Base-by-base conservation (phyloP, 2,888 invertebrate genomes). In the Eretmocerus hayati region DNA sequence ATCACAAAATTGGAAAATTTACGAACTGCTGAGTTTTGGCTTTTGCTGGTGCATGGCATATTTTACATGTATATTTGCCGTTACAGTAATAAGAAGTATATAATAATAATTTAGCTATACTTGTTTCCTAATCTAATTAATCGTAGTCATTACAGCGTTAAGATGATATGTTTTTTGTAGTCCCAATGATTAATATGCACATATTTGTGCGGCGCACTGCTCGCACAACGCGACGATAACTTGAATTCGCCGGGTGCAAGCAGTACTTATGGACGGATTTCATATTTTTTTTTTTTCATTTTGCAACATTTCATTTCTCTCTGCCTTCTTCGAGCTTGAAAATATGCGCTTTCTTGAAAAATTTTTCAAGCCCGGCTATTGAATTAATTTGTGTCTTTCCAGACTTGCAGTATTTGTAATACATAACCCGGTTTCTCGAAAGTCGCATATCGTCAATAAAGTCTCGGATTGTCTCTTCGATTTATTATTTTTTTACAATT, bases 131-230 rank as follows among this genome's bases (percentile, higher is more conserved):
- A 56, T 57, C 50, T 56, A 53, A 48, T 53, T 59, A 57, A 57
- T 59, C 56, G 57, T 70, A 71, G 65, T 59, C 55, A 59, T 59
- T 65, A 65, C 58, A 64, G 49, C 46, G 51, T 50, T 66, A 67
- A 61, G 67, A 67, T 71, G 70, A 71, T 71, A 71, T 71, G 71
- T 69, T 60, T 71, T 67, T 71, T 71, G 70, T 71, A 71, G 71
- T 71, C 71, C 71, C 71, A 69, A 71, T 71, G 69, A 70, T 69
- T 69, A 71, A 69, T 70, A 69, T 68, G 71, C 71, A 71, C 71
- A 56, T 55, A 45, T 61, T 67, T 66, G 69, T 69, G 69, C 69
- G 65, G 66, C 64, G 65, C 53, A 62, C 65, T 57, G 51, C 54
- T 48, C 53, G 37, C 50, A 33, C 40, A 11, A 23, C 50, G 47